Percentiles rank a stretch among this genome's conserved stretches.
These are phyloP conservation scores for Lepeophtheirus nordmannii DNA, from an alignment of 2,888 invertebrate species.

Conservation along the genomic window DNA sequence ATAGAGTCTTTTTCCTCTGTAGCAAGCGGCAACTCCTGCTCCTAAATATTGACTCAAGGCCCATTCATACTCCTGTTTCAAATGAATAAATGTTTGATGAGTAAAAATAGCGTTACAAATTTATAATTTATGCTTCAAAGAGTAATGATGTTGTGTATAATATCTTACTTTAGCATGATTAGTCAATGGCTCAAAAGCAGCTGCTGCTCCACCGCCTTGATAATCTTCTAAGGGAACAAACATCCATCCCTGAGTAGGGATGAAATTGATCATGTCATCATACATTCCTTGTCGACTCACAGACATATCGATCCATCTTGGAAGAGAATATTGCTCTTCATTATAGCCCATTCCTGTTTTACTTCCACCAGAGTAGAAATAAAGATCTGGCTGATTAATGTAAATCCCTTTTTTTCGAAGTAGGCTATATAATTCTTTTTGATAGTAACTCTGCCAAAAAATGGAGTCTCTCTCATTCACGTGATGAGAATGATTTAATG, in stretches of 20 bases:
- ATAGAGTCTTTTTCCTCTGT: neutral
- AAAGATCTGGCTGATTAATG: constrained; percentile 17
- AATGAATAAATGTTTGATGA: no score
- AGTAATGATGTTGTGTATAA: no score
- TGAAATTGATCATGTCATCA: constrained; percentile 7
- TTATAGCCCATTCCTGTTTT: constrained; percentile 15
- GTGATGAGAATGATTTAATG: neutral
- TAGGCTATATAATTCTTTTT: neutral
- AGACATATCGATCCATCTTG: constrained; percentile 15
- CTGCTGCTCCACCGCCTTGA: constrained; percentile 12
- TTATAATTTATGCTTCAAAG: no score
- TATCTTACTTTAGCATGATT: neutral
- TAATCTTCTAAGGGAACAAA: constrained; percentile 15
- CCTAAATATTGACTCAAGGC: constrained; percentile 10
- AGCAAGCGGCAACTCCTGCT: constrained; percentile 5
- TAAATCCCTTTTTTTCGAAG: constrained; percentile 1
- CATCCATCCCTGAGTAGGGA: constrained; percentile 16
- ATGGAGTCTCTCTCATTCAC: neutral
- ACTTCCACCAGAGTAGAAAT: constrained; percentile 10
- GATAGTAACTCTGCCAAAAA: neutral
- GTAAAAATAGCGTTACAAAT: no score
- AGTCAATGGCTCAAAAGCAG: constrained; percentile 7
- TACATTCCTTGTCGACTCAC: constrained; percentile 18
- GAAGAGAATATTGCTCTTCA: constrained; percentile 9
- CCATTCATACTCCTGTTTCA: neutral